Conservation (phyloP, 2,113 vertebrate species). For the Poecilia latipinna region DNA sequence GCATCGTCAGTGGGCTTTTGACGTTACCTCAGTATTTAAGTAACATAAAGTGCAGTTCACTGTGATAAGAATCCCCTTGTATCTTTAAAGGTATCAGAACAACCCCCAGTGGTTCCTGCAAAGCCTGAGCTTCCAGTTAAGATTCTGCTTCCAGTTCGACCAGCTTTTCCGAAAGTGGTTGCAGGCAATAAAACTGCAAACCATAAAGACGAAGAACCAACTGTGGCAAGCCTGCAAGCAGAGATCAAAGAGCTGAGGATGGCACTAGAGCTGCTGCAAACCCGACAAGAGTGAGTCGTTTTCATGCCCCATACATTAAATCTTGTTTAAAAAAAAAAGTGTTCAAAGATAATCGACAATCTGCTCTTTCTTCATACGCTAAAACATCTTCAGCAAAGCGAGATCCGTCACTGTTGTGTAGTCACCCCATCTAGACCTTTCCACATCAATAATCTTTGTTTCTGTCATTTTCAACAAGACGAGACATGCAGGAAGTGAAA, state of each 20-base stretch:
- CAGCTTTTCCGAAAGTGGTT: constrained; percentile 28
- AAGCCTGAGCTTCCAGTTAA: constrained; percentile 52
- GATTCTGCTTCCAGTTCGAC: constrained; percentile 24
- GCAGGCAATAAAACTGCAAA: constrained; percentile 27
- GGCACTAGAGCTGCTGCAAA: constrained; percentile 76
- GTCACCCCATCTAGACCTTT: constrained; percentile 16
- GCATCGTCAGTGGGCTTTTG: no score
- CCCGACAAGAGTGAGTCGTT: constrained; percentile 71
- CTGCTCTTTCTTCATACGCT: neutral
- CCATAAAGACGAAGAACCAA: constrained; percentile 44
- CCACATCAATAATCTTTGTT: constrained; percentile 15
- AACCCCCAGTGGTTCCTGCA: constrained; percentile 34
- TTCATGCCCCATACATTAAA: neutral
- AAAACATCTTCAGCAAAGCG: neutral
- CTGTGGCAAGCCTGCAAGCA: constrained; percentile 61
- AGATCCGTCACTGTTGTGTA: neutral
- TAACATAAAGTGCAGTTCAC: neutral
- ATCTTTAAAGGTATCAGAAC: constrained; percentile 63
- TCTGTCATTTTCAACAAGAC: constrained; percentile 58
- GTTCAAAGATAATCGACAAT: neutral
- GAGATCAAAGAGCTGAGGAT: constrained; percentile 79
- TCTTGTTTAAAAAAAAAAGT: neutral
- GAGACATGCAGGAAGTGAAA: constrained; percentile 81
- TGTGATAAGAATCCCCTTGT: neutral
- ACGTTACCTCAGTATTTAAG: neutral